These are phyloP conservation scores for Phortica variegata DNA, from an alignment of 1,140 invertebrate species.

Conservation along the genomic window DNA sequence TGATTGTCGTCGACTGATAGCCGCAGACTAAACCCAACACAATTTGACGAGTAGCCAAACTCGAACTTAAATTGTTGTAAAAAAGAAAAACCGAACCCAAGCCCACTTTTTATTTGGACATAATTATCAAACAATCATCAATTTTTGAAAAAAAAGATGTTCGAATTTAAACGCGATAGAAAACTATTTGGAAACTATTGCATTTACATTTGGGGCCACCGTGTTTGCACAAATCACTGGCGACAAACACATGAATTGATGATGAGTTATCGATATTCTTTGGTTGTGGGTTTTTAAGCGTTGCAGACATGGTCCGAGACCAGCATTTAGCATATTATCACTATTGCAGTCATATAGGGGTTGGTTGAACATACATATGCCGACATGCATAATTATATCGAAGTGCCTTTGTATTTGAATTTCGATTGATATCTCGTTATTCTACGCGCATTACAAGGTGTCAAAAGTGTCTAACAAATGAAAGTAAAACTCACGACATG, in stretches of 20 bases:
- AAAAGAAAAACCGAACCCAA: constrained; percentile 26
- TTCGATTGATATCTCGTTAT: constrained; percentile 32
- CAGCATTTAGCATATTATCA: too few species aligned
- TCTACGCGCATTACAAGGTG: constrained; percentile 35
- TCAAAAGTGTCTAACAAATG: constrained; percentile 47
- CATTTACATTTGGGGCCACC: too few species aligned
- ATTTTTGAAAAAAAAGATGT: constrained; percentile 11
- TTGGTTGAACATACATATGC: too few species aligned
- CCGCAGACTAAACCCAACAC: too few species aligned
- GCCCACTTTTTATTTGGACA: constrained; percentile 24
- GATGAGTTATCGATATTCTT: too few species aligned
- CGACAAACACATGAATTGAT: too few species aligned
- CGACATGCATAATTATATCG: too few species aligned
- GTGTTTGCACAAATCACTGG: constrained; percentile 25
- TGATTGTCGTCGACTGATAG: constrained; percentile 41
- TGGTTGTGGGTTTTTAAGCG: not conserved
- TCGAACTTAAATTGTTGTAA: not conserved
- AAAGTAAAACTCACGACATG: constrained; percentile 35
- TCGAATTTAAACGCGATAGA: constrained; percentile 18
- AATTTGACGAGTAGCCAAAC: too few species aligned
- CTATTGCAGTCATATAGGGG: too few species aligned
- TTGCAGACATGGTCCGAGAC: not conserved
- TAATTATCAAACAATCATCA: constrained; percentile 38
- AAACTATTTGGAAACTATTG: too few species aligned
- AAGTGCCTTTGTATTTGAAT: too few species aligned